These are phyloP conservation scores for Amphimallon solstitiale DNA, from an alignment of 2,888 invertebrate species.

Conservation along the genomic window DNA sequence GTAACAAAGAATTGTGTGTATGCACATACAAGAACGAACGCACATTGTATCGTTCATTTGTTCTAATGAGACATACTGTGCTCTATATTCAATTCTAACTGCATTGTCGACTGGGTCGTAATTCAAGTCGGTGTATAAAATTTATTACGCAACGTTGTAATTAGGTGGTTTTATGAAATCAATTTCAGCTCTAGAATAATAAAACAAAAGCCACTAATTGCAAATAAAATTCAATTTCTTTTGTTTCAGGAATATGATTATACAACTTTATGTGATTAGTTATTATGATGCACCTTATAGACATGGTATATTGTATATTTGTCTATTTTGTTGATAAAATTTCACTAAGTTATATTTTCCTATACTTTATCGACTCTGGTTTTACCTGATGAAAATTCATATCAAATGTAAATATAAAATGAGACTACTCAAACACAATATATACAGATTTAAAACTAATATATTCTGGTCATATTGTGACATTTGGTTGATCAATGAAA, in stretches of 20 bases:
- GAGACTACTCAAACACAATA: too few species aligned
- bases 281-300: background rate
- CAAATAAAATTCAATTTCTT: background rate
- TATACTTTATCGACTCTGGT: too few species aligned
- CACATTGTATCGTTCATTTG: slow-evolving; percentile 22
- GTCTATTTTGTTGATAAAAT: too few species aligned
- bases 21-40: slow-evolving; percentile 8
- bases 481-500: too few species aligned
- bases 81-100: slow-evolving; percentile 20
- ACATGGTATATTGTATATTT: background rate
- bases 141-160: slow-evolving; percentile 29
- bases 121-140: slow-evolving; percentile 15
- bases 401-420: too few species aligned
- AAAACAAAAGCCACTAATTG: slow-evolving; percentile 12
- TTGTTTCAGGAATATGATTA: slow-evolving; percentile 3
- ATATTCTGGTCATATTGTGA: too few species aligned
- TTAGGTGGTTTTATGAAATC: slow-evolving; percentile 21
- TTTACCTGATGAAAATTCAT: too few species aligned
- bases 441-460: too few species aligned
- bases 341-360: too few species aligned
- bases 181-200: slow-evolving; percentile 19
- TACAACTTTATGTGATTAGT: background rate
- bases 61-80: slow-evolving; percentile 30
- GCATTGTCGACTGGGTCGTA: background rate
- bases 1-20: slow-evolving; percentile 22